Conservation (phyloP, 2,113 vertebrate species). For the Rhea pennata region DNA sequence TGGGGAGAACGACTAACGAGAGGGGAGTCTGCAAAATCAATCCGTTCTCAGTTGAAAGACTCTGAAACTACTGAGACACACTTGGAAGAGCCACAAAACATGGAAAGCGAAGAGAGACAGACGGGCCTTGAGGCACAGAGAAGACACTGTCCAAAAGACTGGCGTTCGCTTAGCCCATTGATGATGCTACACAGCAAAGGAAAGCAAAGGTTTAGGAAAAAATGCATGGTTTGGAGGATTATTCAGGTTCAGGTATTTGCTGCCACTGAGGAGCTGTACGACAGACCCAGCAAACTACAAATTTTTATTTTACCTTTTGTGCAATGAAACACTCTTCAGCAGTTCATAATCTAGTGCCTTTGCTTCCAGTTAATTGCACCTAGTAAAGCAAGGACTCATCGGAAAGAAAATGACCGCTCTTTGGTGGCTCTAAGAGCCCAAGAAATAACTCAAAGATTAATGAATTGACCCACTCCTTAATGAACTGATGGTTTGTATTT, state of each 20-base stretch:
- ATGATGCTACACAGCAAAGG: neutral
- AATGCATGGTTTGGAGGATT: neutral
- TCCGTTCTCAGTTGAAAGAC: neutral
- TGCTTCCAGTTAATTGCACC: neutral
- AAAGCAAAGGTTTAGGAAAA: neutral
- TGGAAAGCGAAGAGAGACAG: neutral
- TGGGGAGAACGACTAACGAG: neutral
- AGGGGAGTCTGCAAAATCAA: neutral
- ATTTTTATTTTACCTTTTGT: neutral
- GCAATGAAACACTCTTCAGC: neutral
- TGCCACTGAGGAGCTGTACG: neutral
- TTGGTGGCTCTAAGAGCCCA: neutral
- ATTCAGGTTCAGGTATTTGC: neutral
- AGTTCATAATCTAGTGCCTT: neutral
- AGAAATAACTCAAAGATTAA: neutral
- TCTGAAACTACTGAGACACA: neutral
- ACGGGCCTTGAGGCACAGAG: neutral
- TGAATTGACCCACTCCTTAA: neutral
- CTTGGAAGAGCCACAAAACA: neutral
- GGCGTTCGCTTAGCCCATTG: neutral
- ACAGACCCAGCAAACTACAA: neutral
- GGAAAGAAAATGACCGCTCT: neutral
- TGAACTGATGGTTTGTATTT: accelerated
- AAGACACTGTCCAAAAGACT: neutral
- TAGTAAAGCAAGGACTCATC: neutral